Conservation (phyloP, 2,888 invertebrate genomes). For the Melanotus villosus region DNA sequence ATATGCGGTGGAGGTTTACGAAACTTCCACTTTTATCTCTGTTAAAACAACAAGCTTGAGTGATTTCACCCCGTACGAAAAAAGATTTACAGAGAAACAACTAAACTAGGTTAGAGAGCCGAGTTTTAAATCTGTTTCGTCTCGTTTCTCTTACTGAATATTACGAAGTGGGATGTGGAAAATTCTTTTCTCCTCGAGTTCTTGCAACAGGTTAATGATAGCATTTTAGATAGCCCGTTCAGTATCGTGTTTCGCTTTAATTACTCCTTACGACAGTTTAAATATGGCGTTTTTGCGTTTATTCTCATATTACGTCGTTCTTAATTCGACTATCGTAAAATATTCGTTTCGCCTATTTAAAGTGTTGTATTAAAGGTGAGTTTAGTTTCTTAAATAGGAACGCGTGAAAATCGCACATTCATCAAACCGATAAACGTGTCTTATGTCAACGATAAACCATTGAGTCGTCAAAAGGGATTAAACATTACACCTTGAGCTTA, state of each 20-base stretch:
- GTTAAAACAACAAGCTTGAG: conserved; percentile 21
- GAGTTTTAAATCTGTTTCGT: conserved; percentile 11
- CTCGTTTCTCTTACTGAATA: conserved; percentile 3
- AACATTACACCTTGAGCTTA: too few relatives aligned
- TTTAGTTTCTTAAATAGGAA: too few relatives aligned
- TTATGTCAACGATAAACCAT: too few relatives aligned
- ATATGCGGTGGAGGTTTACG: conserved; percentile 27
- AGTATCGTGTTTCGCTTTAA: neutral
- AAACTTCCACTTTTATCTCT: conserved; percentile 27
- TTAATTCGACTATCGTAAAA: too few relatives aligned
- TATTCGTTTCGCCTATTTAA: too few relatives aligned
- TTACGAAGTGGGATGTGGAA: neutral
- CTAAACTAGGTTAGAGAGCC: conserved; percentile 13
- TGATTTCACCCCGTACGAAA: conserved; percentile 9
- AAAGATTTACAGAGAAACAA: conserved; percentile 5
- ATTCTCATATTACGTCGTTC: too few relatives aligned
- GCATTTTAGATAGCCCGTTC: neutral
- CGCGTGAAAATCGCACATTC: too few relatives aligned
- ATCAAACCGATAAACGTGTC: too few relatives aligned
- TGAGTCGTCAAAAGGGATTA: too few relatives aligned
- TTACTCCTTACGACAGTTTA: neutral
- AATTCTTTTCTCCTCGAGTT: neutral
- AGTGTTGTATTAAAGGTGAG: too few relatives aligned
- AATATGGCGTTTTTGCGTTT: neutral
- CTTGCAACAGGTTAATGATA: conserved; percentile 21